A percentile compares a stretch with the other conserved stretches of the same genome.
Evolutionary conservation across 2,113 vertebrate species (phyloP).

Genomic region (Trinectes maculatus): DNA sequence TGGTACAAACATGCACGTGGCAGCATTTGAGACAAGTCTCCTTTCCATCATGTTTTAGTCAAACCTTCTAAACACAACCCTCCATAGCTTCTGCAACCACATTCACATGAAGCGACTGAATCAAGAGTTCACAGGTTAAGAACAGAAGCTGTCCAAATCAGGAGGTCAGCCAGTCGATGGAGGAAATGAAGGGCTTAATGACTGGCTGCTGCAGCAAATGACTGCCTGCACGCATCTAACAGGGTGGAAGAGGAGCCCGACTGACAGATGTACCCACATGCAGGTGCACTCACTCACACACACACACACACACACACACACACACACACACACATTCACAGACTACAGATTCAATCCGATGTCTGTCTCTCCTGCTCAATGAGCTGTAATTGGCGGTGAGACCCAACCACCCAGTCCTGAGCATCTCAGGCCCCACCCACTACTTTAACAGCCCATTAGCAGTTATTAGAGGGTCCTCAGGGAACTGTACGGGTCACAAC

Average conservation of each 20-base stretch:
- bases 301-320: constrained; percentile 29
- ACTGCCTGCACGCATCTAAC: constrained; percentile 61
- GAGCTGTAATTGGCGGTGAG: constrained; percentile 82
- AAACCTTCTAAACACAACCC: background rate
- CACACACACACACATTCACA: constrained; percentile 20
- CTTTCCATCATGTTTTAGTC: background rate
- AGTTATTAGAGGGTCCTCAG: constrained; percentile 70
- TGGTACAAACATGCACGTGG: background rate
- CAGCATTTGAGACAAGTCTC: background rate
- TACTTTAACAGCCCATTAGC: constrained; percentile 81
- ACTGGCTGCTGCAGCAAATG: constrained; percentile 75
- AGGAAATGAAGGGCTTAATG: constrained; percentile 77
- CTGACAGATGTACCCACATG: constrained; percentile 42
- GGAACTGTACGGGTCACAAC: constrained; percentile 63
- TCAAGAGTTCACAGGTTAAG: constrained; percentile 76
- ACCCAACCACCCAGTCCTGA: constrained; percentile 50
- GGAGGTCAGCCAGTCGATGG: constrained; percentile 68
- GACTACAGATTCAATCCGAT: constrained; percentile 50
- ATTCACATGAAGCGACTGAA: constrained; percentile 19
- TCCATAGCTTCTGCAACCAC: constrained; percentile 14
- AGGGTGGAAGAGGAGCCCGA: constrained; percentile 66
- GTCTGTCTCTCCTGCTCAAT: constrained; percentile 71
- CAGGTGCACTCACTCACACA: constrained; percentile 45
- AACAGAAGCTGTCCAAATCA: constrained; percentile 70
- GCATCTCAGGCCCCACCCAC: constrained; percentile 53